Conservation (phyloP, 1,140 invertebrate species). For the Anastrepha ludens region DNA sequence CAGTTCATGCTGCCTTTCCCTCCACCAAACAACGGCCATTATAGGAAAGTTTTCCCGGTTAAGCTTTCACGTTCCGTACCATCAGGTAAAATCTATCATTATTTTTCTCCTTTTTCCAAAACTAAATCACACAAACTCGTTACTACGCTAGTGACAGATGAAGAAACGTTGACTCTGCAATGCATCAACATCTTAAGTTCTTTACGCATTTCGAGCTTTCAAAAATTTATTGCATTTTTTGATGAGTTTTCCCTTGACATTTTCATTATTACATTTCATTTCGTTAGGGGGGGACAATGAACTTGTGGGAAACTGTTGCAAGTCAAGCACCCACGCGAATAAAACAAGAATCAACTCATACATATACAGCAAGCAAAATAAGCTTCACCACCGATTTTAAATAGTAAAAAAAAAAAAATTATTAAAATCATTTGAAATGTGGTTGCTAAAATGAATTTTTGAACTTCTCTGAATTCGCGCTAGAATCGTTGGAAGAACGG, state of each 20-base stretch:
- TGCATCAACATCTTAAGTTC: background rate
- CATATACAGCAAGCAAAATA: background rate
- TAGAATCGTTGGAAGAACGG: background rate
- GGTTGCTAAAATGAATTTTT: conserved; percentile 6
- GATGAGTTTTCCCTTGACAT: background rate
- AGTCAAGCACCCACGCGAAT: background rate
- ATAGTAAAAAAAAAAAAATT: background rate
- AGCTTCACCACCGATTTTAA: background rate
- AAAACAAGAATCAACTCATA: background rate
- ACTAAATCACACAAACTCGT: too few relatives aligned
- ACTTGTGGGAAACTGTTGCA: background rate
- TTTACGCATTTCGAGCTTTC: background rate
- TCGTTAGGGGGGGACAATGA: background rate
- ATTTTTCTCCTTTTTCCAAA: too few relatives aligned
- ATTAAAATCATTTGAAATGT: conserved; percentile 21
- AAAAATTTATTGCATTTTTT: background rate
- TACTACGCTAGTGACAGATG: too few relatives aligned
- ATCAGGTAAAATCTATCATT: too few relatives aligned
- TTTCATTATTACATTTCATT: conserved; percentile 6
- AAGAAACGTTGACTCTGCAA: background rate
- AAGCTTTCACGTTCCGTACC: too few relatives aligned
- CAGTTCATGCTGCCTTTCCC: too few relatives aligned
- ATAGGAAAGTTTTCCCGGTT: too few relatives aligned
- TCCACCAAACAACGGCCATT: too few relatives aligned
- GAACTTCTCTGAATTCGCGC: background rate